Percentiles rank a stretch among this genome's conserved stretches.
These are phyloP conservation scores for Erythrolamprus reginae DNA, from an alignment of 2,113 vertebrate species.

Conservation along the genomic window DNA sequence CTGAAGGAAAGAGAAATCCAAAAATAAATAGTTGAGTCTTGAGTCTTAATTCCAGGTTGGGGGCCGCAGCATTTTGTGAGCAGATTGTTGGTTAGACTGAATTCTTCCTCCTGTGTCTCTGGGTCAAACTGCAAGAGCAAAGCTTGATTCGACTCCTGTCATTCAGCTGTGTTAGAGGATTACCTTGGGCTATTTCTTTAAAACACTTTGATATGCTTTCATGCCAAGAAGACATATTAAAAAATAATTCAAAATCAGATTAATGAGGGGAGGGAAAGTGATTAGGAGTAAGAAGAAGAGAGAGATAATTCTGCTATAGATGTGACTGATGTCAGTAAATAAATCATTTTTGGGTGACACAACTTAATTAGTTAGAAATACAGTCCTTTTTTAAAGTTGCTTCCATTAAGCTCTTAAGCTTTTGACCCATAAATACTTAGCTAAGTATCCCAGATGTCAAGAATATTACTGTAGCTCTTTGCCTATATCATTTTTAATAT, in stretches of 20 bases:
- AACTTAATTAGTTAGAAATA: conserved; percentile 71
- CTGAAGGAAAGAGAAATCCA: neutral
- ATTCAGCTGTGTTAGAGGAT: conserved; percentile 24
- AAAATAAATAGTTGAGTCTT: neutral
- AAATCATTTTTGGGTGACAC: conserved; percentile 66
- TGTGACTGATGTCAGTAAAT: conserved; percentile 61
- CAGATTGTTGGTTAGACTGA: neutral
- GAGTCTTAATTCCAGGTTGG: neutral
- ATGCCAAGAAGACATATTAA: conserved; percentile 59
- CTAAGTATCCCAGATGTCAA: conserved; percentile 57
- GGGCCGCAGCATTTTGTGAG: neutral
- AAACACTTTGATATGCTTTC: conserved; percentile 42
- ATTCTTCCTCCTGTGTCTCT: neutral
- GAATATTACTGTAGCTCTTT: conserved; percentile 25
- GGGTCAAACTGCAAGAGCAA: neutral
- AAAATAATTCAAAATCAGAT: conserved; percentile 57
- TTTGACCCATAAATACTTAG: conserved; percentile 65
- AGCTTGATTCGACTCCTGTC: neutral
- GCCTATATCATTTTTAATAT: conserved; percentile 27
- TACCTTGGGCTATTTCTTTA: conserved; percentile 34
- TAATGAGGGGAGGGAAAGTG: conserved; percentile 60
- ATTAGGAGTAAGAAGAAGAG: conserved; percentile 58
- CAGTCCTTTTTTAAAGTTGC: conserved; percentile 61
- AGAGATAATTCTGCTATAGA: conserved; percentile 57
- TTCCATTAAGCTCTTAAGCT: conserved; percentile 66